Percentiles rank a stretch among this genome's conserved stretches.
phyloP scores from a whole-genome alignment of 2,113 vertebrate species.

The Electrona antarctica region DNA sequence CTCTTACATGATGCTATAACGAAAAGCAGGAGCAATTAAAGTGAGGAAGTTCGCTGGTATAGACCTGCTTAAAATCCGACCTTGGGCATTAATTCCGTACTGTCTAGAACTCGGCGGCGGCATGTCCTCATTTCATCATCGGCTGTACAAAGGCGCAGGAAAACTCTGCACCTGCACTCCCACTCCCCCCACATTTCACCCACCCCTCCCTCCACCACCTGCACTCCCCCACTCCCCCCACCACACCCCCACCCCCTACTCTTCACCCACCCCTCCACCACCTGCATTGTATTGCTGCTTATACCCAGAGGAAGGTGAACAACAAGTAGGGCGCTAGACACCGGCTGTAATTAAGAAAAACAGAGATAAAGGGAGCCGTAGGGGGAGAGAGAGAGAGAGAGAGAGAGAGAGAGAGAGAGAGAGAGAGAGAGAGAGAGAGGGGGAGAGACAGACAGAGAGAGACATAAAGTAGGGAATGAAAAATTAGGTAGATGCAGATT shows the following conservation, averaged over 20 bases:
- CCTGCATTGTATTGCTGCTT: conserved; percentile 6
- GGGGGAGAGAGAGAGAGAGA: conserved; percentile 35
- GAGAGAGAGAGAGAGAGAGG: conserved; percentile 22
- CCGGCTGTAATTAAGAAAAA: conserved; percentile 64
- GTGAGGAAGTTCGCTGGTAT: neutral
- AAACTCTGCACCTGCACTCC: neutral
- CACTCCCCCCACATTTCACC: neutral
- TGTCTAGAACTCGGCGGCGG: conserved; percentile 1
- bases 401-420: conserved; percentile 40
- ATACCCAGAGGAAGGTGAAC: conserved; percentile 38
- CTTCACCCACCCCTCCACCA: neutral
- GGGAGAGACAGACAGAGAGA: conserved; percentile 9
- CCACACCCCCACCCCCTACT: neutral
- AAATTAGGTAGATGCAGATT: conserved; percentile 40
- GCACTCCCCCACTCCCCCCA: neutral
- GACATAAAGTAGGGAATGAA: conserved; percentile 30
- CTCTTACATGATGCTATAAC: conserved; percentile 31
- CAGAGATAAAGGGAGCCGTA: neutral
- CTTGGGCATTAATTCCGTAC: conserved; percentile 33
- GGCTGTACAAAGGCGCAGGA: conserved; percentile 17
- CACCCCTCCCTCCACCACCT: neutral
- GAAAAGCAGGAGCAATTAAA: conserved; percentile 14
- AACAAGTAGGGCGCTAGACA: conserved; percentile 69
- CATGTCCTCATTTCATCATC: conserved; percentile 48
- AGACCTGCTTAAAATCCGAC: conserved; percentile 21